These are phyloP conservation scores for Rhynchotus rufescens DNA, from an alignment of 2,797 vertebrate genomes.

Conservation along the genomic window DNA sequence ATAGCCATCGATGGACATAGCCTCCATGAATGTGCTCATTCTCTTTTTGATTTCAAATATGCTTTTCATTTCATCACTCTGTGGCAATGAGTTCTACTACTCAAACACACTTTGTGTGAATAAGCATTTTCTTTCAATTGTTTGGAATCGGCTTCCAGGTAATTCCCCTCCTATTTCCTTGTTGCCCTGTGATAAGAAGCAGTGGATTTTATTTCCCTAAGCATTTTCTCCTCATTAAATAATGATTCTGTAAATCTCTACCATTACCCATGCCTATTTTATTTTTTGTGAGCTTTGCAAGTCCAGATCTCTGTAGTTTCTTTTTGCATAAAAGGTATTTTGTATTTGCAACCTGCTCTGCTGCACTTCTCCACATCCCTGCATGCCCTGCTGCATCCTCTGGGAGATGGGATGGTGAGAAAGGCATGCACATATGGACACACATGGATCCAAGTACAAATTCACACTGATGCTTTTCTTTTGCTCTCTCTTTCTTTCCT, in stretches of 20 bases:
- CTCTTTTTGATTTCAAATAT: neutral
- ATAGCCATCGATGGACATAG: neutral
- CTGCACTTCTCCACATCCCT: neutral
- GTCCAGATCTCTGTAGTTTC: neutral
- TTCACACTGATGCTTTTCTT: neutral
- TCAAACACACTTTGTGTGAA: neutral
- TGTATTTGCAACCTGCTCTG: neutral
- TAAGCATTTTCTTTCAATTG: neutral
- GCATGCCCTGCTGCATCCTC: neutral
- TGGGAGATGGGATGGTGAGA: neutral
- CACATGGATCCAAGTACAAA: neutral
- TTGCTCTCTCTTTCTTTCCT: neutral
- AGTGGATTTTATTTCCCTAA: neutral
- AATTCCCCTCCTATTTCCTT: neutral
- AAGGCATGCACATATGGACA: fast-evolving
- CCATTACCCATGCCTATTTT: neutral
- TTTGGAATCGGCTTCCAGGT: neutral
- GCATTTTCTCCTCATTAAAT: neutral
- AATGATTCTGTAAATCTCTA: neutral
- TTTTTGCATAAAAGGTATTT: neutral
- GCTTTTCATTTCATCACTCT: neutral
- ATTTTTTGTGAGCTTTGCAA: neutral
- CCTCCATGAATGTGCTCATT: neutral
- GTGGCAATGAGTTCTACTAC: neutral
- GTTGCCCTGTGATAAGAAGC: neutral